Evolutionary conservation across 2,888 invertebrate genomes (phyloP).

Genomic region (Chrysolina oricalcia): DNA sequence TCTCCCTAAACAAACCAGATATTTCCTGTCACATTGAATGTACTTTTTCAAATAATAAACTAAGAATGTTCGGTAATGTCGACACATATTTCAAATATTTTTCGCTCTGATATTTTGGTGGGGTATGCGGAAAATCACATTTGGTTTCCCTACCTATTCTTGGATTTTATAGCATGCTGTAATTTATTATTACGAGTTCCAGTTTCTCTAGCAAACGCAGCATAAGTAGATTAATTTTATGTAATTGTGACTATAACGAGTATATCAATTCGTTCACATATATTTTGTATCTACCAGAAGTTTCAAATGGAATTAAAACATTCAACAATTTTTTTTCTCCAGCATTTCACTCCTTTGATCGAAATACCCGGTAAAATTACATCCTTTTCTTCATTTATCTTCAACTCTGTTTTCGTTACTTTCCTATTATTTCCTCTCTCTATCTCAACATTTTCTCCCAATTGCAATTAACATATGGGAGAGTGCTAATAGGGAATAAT

Average conservation of each 20-base stretch:
- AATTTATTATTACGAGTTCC: neutral
- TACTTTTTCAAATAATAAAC: neutral
- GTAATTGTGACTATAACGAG: neutral
- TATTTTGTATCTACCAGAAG: neutral
- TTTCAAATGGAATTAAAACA: no score
- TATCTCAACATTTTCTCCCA: no score
- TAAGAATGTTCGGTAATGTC: neutral
- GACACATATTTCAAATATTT: neutral
- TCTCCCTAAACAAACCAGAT: no score
- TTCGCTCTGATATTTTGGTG: neutral
- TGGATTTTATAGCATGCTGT: constrained; percentile 7
- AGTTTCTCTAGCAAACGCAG: neutral
- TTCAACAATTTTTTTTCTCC: no score
- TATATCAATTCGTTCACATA: neutral
- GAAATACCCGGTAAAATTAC: no score
- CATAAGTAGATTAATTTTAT: neutral
- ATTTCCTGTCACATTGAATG: no score
- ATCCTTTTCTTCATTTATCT: no score
- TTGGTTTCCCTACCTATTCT: constrained; percentile 11
- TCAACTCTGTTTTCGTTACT: no score
- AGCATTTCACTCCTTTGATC: no score
- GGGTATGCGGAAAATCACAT: constrained; percentile 19
- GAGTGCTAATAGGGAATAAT: no score
- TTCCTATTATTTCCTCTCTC: no score
- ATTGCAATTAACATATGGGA: no score